phyloP scores from a whole-genome alignment of 2,888 invertebrate species.

The Athrips mouffetella region DNA sequence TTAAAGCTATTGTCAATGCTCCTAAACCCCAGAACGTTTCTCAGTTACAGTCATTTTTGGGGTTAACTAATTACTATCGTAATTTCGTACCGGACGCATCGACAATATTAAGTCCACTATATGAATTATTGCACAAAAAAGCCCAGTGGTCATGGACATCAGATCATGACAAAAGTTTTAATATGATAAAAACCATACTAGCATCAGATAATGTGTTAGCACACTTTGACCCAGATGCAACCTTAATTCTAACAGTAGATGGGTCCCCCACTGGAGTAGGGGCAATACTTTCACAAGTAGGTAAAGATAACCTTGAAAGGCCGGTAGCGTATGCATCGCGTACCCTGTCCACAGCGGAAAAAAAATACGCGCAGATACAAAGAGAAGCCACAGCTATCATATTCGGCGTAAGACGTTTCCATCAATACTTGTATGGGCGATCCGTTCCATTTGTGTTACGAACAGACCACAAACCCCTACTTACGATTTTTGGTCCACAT shows the following conservation, averaged over 20 bases:
- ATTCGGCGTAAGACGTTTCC: neutral
- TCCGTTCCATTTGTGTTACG: neutral
- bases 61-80: conserved; percentile 3
- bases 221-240: neutral
- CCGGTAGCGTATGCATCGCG: neutral
- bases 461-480: neutral
- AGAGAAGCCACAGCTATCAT: neutral
- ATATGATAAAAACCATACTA: neutral
- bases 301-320: neutral
- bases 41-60: conserved; percentile 9
- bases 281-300: neutral
- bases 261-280: neutral
- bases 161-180: neutral
- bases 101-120: neutral
- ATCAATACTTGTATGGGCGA: neutral
- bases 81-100: conserved; percentile 6
- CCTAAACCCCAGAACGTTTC: neutral
- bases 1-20: neutral
- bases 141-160: neutral
- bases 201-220: neutral
- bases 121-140: neutral
- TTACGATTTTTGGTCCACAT: neutral
- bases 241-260: neutral
- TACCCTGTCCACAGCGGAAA: neutral
- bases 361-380: neutral